phyloP scores from a whole-genome alignment of 1,140 invertebrate genomes.

The Pseudomyrmex concolor region DNA sequence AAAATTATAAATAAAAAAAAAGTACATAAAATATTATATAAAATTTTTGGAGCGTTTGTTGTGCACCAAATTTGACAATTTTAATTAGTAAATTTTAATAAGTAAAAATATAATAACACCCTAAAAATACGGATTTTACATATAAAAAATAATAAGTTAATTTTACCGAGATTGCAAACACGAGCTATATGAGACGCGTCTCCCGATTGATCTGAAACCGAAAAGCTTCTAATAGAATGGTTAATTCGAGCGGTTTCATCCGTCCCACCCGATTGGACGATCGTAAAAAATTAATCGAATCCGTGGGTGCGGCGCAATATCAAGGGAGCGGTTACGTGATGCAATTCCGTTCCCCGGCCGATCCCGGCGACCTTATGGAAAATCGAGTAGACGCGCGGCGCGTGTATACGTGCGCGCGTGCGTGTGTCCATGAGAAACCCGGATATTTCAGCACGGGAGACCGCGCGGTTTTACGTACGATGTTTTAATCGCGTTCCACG shows the following conservation, averaged over 20 bases:
- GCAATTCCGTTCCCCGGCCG: conserved; percentile 49
- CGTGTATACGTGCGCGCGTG: not conserved
- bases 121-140: no score
- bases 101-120: no score
- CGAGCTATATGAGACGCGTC: conserved; percentile 15
- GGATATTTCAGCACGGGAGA: conserved; percentile 4
- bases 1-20: no score
- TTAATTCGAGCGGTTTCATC: conserved; percentile 56
- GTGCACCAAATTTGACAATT: no score
- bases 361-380: conserved; percentile 53
- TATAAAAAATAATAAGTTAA: no score
- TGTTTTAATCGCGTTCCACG: conserved; percentile 48
- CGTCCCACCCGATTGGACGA: conserved; percentile 44
- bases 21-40: no score
- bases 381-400: conserved; percentile 32
- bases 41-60: no score
- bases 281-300: conserved; percentile 62
- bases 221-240: conserved; percentile 58
- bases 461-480: conserved; percentile 39
- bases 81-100: no score
- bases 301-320: conserved; percentile 53
- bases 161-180: not conserved
- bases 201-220: not conserved
- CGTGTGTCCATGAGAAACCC: conserved; percentile 3
- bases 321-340: conserved; percentile 59